Evolutionary conservation across 2,113 vertebrate genomes (phyloP).

Genomic region (Amphilophus citrinellus): DNA sequence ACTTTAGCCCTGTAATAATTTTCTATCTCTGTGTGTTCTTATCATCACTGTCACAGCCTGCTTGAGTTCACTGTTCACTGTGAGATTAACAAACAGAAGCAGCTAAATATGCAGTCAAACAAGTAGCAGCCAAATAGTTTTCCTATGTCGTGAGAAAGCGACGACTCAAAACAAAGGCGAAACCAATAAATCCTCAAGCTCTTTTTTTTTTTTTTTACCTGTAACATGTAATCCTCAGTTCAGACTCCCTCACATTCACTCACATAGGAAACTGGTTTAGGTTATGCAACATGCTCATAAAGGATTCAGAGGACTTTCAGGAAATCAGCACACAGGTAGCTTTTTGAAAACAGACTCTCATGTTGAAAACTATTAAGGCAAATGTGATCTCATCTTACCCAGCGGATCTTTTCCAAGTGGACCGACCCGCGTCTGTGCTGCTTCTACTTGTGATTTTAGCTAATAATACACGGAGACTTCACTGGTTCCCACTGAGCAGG

Average conservation of each 20-base stretch:
- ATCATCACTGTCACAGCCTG: neutral
- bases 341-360: neutral
- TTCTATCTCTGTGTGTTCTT: neutral
- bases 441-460: conserved; percentile 32
- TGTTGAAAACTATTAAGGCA: neutral
- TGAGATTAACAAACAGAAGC: neutral
- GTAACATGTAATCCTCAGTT: neutral
- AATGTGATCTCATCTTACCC: conserved; percentile 46
- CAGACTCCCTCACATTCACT: neutral
- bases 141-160: neutral
- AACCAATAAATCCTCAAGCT: neutral
- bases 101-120: conserved; percentile 69
- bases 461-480: neutral
- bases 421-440: neutral
- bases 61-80: conserved; percentile 12
- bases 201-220: neutral
- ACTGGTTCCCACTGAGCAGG: conserved; percentile 39
- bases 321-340: neutral
- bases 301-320: neutral
- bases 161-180: neutral
- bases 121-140: conserved; percentile 50
- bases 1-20: neutral
- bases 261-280: neutral
- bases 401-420: conserved; percentile 2
- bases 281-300: conserved; percentile 18